Evolutionary conservation across 2,797 vertebrate genomes (phyloP).

Genomic region (Trichosurus vulpecula): DNA sequence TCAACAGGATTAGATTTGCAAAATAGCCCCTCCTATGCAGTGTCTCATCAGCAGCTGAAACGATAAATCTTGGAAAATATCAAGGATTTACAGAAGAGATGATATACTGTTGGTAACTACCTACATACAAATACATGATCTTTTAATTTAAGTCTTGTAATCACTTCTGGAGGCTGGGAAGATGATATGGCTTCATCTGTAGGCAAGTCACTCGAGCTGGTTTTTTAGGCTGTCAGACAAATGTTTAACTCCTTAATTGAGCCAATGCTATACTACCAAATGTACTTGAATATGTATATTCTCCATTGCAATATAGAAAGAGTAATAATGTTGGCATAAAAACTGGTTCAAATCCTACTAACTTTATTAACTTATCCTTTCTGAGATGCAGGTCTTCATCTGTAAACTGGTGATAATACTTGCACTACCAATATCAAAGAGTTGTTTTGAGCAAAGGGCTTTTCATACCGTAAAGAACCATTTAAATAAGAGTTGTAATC

Average conservation of each 20-base stretch:
- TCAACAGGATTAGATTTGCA: slow-evolving; percentile 26
- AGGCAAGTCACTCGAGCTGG: slow-evolving; percentile 18
- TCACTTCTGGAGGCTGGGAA: slow-evolving; percentile 30
- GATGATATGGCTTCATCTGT: background rate
- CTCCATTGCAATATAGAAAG: background rate
- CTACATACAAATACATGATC: slow-evolving; percentile 52
- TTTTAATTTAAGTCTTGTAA: slow-evolving; percentile 61
- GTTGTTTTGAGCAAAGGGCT: background rate
- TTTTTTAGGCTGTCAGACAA: background rate
- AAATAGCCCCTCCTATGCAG: slow-evolving; percentile 62
- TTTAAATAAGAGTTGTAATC: background rate
- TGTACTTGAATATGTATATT: background rate
- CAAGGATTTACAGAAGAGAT: slow-evolving; percentile 10
- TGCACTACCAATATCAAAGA: background rate
- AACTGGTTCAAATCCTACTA: background rate
- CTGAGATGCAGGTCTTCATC: background rate
- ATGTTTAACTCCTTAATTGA: slow-evolving; percentile 13
- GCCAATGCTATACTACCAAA: background rate
- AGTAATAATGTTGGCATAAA: background rate
- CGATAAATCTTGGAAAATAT: slow-evolving; percentile 62
- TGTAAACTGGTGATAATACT: background rate
- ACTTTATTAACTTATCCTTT: background rate
- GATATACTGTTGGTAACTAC: slow-evolving; percentile 48
- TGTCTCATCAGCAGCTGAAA: slow-evolving; percentile 41
- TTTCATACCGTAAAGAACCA: background rate